phyloP scores from a whole-genome alignment of 2,113 vertebrate species.

The Neolamprologus hecqui region DNA sequence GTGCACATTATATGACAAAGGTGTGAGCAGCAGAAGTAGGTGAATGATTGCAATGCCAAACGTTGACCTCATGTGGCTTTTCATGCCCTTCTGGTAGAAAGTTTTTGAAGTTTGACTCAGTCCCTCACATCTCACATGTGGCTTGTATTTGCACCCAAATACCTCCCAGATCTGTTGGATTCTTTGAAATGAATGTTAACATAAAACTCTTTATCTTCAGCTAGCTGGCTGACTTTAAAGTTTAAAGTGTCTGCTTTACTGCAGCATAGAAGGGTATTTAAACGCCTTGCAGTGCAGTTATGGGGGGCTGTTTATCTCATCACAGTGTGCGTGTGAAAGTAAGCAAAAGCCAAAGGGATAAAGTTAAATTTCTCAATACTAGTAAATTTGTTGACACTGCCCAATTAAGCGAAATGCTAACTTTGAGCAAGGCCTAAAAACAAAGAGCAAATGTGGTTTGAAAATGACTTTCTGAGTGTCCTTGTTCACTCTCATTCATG shows the following conservation, averaged over 20 bases:
- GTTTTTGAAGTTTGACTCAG: slow-evolving; percentile 44
- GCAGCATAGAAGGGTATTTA: slow-evolving; percentile 5
- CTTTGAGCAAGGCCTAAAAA: background rate
- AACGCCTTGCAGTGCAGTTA: background rate
- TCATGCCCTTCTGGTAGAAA: background rate
- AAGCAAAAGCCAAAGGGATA: background rate
- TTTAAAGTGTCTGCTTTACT: slow-evolving; percentile 8
- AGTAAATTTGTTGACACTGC: slow-evolving; percentile 7
- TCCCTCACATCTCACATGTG: slow-evolving; percentile 62
- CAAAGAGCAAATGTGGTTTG: slow-evolving; percentile 39
- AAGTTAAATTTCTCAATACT: slow-evolving; percentile 34
- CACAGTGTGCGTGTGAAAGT: background rate
- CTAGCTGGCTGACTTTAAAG: background rate
- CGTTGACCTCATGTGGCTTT: slow-evolving; percentile 48
- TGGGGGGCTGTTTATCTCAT: slow-evolving; percentile 13
- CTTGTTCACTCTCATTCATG: slow-evolving; percentile 28
- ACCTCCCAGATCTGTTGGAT: slow-evolving; percentile 46
- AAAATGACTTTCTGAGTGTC: background rate
- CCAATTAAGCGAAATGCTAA: slow-evolving; percentile 5
- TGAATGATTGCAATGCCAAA: slow-evolving; percentile 28
- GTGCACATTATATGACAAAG: background rate
- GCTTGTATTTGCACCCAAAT: slow-evolving; percentile 52
- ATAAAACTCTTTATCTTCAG: slow-evolving; percentile 2
- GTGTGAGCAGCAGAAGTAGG: slow-evolving; percentile 27
- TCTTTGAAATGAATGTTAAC: slow-evolving; percentile 55